phyloP scores from a whole-genome alignment of 2,888 invertebrate genomes.

The Parasteatoda lunata region DNA sequence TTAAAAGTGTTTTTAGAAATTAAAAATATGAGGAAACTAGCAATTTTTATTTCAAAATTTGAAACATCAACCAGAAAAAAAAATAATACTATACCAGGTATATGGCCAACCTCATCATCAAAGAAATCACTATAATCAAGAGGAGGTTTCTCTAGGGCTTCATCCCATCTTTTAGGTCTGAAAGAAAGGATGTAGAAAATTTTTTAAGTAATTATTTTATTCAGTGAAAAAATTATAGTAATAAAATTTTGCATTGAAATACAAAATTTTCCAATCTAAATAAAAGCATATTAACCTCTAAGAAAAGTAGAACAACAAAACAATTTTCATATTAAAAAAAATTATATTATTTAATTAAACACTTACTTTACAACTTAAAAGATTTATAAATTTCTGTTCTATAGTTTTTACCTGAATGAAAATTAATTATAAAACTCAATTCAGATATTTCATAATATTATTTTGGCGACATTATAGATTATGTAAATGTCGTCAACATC shows the following conservation, averaged over 20 bases:
- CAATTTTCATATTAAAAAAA: too few species aligned
- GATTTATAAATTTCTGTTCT: too few species aligned
- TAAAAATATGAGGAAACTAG: too few species aligned
- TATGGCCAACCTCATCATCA: conserved; percentile 93
- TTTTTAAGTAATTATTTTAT: too few species aligned
- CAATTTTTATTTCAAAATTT: background rate
- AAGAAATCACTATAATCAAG: conserved; percentile 98
- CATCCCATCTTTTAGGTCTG: conserved; percentile 97
- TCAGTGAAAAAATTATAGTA: background rate
- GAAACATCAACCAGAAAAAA: background rate
- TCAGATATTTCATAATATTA: too few species aligned
- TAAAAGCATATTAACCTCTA: background rate
- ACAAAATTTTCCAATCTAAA: background rate
- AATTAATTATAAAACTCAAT: too few species aligned
- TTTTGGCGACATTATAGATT: too few species aligned
- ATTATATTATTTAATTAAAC: too few species aligned
- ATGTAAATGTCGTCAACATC: too few species aligned
- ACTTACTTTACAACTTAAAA: too few species aligned
- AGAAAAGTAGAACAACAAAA: background rate
- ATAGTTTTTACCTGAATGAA: too few species aligned
- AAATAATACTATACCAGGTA: conserved; percentile 79
- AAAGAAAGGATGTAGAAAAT: background rate
- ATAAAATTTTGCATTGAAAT: background rate
- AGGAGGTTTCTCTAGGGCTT: conserved; percentile 93
- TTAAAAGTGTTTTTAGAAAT: too few species aligned